A percentile compares a stretch with the other conserved stretches of the same genome.
phyloP scores from a whole-genome alignment of 2,888 invertebrate species.

The Limenitis camilla region DNA sequence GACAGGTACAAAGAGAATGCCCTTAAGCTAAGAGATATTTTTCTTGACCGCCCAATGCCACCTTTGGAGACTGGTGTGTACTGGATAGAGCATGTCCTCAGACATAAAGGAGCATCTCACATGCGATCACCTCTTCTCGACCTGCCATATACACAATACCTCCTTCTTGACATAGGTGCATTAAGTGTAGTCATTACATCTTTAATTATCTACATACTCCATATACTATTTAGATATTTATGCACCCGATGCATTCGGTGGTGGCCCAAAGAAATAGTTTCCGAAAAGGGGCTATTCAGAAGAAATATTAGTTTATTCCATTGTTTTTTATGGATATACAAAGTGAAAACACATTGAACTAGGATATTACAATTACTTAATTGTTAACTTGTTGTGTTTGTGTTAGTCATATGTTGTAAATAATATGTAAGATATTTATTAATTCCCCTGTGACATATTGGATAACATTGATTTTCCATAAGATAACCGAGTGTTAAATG shows the following conservation, averaged over 20 bases:
- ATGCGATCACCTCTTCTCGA: slow-evolving; percentile 67
- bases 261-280: slow-evolving; percentile 54
- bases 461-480: neutral
- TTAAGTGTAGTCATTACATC: slow-evolving; percentile 45
- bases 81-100: slow-evolving; percentile 78
- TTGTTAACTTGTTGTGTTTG: slow-evolving; percentile 7
- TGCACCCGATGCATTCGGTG: slow-evolving; percentile 60
- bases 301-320: slow-evolving; percentile 50
- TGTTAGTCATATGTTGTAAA: slow-evolving; percentile 41
- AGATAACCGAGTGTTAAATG: slow-evolving; percentile 1
- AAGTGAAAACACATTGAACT: slow-evolving; percentile 54
- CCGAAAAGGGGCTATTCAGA: slow-evolving; percentile 54
- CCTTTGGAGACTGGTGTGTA: slow-evolving; percentile 76
- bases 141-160: slow-evolving; percentile 60
- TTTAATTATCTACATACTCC: slow-evolving; percentile 48
- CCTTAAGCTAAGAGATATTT: slow-evolving; percentile 60
- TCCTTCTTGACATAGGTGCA: slow-evolving; percentile 55
- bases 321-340: slow-evolving; percentile 58
- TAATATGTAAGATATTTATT: slow-evolving; percentile 57
- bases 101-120: slow-evolving; percentile 72
- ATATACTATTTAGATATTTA: slow-evolving; percentile 55
- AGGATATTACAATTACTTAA: slow-evolving; percentile 12
- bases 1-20: slow-evolving; percentile 72
- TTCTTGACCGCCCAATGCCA: slow-evolving; percentile 72
- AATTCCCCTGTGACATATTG: slow-evolving; percentile 15